Conservation (phyloP, 2,113 vertebrate genomes). For the Sus scrofa region DNA sequence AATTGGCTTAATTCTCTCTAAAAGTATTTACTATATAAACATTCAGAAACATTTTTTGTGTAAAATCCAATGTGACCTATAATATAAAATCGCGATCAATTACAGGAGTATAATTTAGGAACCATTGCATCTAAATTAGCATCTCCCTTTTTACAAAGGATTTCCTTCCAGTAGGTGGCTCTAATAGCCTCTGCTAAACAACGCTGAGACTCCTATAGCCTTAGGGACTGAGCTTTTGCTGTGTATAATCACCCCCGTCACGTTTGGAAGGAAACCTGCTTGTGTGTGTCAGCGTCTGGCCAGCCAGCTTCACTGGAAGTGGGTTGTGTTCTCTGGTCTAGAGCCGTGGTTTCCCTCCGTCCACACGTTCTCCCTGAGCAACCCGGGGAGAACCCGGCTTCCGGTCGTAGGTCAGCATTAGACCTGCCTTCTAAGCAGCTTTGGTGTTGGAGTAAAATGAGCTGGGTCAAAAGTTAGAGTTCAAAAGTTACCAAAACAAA, state of each 20-base stretch:
- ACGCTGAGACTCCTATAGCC: background rate
- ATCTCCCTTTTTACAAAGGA: background rate
- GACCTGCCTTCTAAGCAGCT: background rate
- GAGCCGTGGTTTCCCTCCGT: background rate
- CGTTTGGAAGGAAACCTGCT: background rate
- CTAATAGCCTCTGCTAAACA: background rate
- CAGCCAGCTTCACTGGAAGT: no score
- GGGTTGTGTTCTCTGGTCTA: background rate
- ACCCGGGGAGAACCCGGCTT: fast-evolving
- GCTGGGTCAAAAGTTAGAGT: background rate
- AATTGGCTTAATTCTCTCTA: background rate
- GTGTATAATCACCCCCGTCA: background rate
- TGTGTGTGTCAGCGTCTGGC: background rate
- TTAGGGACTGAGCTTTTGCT: background rate
- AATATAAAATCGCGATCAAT: background rate
- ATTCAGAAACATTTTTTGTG: background rate
- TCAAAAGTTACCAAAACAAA: background rate
- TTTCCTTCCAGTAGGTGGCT: background rate
- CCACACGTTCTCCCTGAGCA: fast-evolving
- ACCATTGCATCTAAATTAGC: background rate
- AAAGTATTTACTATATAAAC: background rate
- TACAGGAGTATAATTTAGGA: background rate
- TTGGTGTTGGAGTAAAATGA: background rate
- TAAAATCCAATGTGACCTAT: background rate
- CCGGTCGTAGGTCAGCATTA: background rate